phyloP scores from a whole-genome alignment of 2,113 vertebrate species.

The Mixornis gularis region DNA sequence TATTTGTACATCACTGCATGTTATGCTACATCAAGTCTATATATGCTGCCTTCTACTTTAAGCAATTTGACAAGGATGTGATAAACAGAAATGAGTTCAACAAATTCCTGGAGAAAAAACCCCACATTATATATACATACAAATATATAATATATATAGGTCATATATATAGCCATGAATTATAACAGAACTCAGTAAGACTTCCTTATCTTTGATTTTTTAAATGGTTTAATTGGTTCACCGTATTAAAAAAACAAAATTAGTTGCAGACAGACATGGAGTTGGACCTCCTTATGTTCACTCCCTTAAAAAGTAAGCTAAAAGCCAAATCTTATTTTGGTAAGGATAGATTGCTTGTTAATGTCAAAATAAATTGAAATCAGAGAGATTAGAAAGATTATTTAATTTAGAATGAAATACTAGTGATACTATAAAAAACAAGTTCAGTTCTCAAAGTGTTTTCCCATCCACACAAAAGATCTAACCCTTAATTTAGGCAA shows the following conservation, averaged over 20 bases:
- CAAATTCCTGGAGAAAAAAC: background rate
- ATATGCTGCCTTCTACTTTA: background rate
- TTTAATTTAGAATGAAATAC: background rate
- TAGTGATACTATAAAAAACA: background rate
- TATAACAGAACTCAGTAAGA: background rate
- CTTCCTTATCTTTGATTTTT: background rate
- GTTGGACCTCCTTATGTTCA: background rate
- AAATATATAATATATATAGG: background rate
- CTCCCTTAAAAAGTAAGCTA: background rate
- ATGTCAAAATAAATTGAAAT: background rate
- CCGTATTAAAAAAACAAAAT: background rate
- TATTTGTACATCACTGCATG: background rate
- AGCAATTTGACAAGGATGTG: background rate
- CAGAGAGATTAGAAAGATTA: background rate
- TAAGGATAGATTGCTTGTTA: background rate
- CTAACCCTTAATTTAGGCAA: background rate
- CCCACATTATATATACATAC: background rate
- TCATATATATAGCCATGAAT: background rate
- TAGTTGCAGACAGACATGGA: background rate
- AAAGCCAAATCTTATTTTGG: background rate
- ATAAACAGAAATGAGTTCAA: background rate
- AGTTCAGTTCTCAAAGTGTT: background rate
- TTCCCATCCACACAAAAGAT: background rate
- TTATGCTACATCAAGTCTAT: background rate
- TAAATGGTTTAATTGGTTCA: background rate